Percentiles rank a stretch among this genome's conserved stretches.
These are phyloP conservation scores for Choloepus hoffmanni DNA, from an alignment of 2,113 vertebrate genomes.

Conservation along the genomic window DNA sequence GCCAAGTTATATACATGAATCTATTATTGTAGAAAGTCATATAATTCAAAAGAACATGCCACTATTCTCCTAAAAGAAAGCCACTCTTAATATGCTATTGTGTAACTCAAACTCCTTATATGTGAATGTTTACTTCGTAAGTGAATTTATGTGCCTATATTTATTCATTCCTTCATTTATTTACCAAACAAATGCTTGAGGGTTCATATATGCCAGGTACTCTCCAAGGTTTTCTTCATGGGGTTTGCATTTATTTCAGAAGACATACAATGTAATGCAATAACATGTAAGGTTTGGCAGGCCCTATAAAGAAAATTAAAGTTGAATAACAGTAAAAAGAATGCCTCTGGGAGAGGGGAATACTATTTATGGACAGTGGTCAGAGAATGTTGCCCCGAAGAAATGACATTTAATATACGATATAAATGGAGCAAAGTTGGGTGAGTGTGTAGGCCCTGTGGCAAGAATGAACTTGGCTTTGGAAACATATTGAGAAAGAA, in stretches of 20 bases:
- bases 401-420: neutral
- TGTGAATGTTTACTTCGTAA: neutral
- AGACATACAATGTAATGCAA: neutral
- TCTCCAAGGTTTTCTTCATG: neutral
- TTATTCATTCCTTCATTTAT: neutral
- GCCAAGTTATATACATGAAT: neutral
- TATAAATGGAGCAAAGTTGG: neutral
- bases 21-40: neutral
- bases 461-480: neutral
- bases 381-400: neutral
- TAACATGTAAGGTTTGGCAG: neutral
- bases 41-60: neutral
- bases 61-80: neutral
- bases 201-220: accelerated
- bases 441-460: neutral
- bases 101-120: neutral
- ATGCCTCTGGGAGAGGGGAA: neutral
- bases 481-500: neutral
- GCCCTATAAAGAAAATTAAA: neutral
- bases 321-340: neutral
- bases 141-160: neutral
- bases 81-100: neutral
- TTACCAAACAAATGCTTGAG: neutral
- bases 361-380: neutral
- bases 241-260: neutral